These are phyloP conservation scores for Neoniphon sammara DNA, from an alignment of 2,797 vertebrate species.

Conservation along the genomic window DNA sequence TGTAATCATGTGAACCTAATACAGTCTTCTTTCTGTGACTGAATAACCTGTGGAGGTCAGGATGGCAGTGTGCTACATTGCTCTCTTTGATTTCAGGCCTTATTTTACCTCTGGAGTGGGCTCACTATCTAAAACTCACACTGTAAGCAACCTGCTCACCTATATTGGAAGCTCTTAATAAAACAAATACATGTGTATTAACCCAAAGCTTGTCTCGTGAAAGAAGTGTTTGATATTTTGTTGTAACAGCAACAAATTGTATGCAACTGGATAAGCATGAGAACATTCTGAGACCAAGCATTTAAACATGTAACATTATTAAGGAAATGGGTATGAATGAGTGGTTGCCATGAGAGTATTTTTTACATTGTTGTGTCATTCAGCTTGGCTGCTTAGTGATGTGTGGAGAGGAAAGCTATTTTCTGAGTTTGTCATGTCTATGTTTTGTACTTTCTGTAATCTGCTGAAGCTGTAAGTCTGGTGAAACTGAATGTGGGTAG, in stretches of 20 bases:
- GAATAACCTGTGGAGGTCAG: constrained; percentile 69
- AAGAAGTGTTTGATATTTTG: constrained; percentile 19
- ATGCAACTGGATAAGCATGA: constrained; percentile 55
- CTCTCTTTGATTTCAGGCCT: constrained; percentile 45
- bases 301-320: constrained; percentile 39
- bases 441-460: constrained; percentile 23
- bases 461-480: constrained; percentile 36
- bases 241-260: constrained; percentile 36
- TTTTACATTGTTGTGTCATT: constrained; percentile 30
- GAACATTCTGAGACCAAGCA: constrained; percentile 42
- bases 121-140: constrained; percentile 38
- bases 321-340: constrained; percentile 37
- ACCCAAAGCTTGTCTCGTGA: constrained; percentile 49
- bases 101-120: constrained; percentile 47
- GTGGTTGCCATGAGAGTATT: constrained; percentile 19
- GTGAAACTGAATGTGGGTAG: constrained; percentile 24
- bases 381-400: constrained; percentile 45
- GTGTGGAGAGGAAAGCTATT: background rate
- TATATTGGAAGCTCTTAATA: constrained; percentile 31
- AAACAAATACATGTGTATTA: constrained; percentile 39
- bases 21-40: constrained; percentile 54
- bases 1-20: constrained; percentile 61
- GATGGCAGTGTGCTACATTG: constrained; percentile 47
- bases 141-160: constrained; percentile 34
- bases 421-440: constrained; percentile 32